phyloP scores from a whole-genome alignment of 2,888 invertebrate genomes.

The Synergus itoensis region DNA sequence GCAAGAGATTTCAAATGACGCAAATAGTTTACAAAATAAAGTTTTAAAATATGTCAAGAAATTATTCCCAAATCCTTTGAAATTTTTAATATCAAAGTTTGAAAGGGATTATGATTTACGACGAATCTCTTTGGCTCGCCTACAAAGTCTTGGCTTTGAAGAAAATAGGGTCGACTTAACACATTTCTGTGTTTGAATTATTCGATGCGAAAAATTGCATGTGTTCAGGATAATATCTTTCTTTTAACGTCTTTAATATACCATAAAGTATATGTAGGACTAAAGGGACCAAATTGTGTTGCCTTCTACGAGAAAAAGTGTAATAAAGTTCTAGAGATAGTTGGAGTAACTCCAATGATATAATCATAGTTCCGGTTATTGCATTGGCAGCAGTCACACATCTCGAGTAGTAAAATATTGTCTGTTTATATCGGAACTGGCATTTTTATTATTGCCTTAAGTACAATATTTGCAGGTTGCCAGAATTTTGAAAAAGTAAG shows the following conservation, averaged over 20 bases:
- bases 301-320: conserved; percentile 6
- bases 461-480: conserved; percentile 58
- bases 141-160: conserved; percentile 67
- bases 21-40: too few species aligned
- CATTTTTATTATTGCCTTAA: conserved; percentile 55
- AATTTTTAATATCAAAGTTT: neutral
- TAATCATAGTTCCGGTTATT: conserved; percentile 70
- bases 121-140: conserved; percentile 66
- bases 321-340: conserved; percentile 47
- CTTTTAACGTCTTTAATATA: conserved; percentile 27
- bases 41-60: too few species aligned
- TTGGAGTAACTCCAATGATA: conserved; percentile 70
- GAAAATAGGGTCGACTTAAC: conserved; percentile 65
- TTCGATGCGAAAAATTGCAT: conserved; percentile 9
- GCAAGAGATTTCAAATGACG: neutral
- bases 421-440: conserved; percentile 59
- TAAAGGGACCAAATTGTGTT: neutral
- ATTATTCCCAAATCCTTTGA: neutral
- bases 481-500: conserved; percentile 46
- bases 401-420: conserved; percentile 52
- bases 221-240: conserved; percentile 15
- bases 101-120: conserved; percentile 5
- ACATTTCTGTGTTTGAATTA: conserved; percentile 47
- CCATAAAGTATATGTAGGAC: neutral
- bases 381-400: conserved; percentile 60